A percentile compares a stretch with the other conserved stretches of the same genome.
phyloP scores from a whole-genome alignment of 2,888 invertebrate genomes.

The Eupithecia inturbata region DNA sequence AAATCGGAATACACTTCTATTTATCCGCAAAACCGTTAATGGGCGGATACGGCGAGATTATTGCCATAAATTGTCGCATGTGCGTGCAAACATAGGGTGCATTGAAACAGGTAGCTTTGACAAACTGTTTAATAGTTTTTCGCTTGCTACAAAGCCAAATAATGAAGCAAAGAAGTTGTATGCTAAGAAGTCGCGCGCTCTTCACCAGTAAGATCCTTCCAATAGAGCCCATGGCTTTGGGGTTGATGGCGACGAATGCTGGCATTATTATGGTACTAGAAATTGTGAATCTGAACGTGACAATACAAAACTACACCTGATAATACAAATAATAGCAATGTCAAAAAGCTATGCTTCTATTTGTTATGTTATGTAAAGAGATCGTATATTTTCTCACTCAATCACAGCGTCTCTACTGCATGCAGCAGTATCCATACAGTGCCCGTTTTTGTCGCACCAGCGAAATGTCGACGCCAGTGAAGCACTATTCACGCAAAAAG shows the following conservation, averaged over 20 bases:
- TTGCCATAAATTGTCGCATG: constrained; percentile 72
- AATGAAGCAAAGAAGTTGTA: background rate
- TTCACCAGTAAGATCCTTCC: background rate
- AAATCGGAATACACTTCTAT: constrained; percentile 67
- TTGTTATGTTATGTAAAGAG: background rate
- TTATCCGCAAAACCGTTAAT: constrained; percentile 62
- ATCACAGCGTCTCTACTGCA: constrained; percentile 18
- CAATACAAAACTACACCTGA: background rate
- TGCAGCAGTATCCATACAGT: constrained; percentile 17
- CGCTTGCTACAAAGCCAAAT: background rate
- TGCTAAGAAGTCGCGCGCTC: background rate
- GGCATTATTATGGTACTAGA: background rate
- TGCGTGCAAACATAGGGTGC: constrained; percentile 21
- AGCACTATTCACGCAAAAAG: constrained; percentile 45
- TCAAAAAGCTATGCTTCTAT: background rate
- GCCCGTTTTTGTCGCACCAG: constrained; percentile 32
- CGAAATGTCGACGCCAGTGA: constrained; percentile 32
- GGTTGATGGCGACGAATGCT: background rate
- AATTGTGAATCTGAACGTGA: background rate
- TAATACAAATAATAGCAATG: background rate
- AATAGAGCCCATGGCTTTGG: background rate
- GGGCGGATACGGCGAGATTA: constrained; percentile 69
- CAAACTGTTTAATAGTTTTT: background rate
- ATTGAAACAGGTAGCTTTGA: constrained; percentile 13
- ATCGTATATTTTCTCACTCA: constrained; percentile 6